Conservation (phyloP, 2,888 invertebrate genomes). For the Drymonia ruficornis region DNA sequence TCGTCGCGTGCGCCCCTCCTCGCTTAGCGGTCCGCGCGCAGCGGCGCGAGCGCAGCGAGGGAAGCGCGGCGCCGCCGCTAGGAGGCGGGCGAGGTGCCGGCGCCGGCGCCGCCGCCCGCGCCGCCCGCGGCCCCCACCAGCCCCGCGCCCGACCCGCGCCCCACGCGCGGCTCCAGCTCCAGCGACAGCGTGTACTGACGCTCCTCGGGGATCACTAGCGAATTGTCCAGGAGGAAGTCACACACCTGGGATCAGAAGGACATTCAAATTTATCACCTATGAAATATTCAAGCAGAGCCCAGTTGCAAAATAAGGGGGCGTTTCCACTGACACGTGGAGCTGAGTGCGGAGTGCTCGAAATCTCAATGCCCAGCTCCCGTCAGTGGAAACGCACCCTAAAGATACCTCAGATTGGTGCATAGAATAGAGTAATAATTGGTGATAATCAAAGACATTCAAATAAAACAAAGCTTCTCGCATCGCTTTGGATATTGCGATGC, state of each 20-base stretch:
- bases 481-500: no score
- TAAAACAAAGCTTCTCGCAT: no score
- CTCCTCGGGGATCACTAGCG: conserved; percentile 91
- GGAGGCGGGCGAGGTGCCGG: conserved; percentile 68
- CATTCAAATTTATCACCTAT: no score
- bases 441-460: no score
- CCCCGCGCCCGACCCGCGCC: conserved; percentile 65
- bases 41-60: conserved; percentile 72
- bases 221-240: conserved; percentile 91
- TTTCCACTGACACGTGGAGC: no score
- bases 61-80: conserved; percentile 81
- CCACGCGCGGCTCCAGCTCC: conserved; percentile 92
- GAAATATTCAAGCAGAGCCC: no score
- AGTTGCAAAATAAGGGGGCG: no score
- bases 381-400: no score
- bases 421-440: no score
- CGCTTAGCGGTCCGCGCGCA: conserved; percentile 62
- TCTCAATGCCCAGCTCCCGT: no score
- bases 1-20: conserved; percentile 26
- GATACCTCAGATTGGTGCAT: no score
- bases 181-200: conserved; percentile 93
- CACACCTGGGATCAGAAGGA: conserved; percentile 60
- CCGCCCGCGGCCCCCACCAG: conserved; percentile 45
- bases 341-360: no score
- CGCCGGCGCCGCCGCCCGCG: conserved; percentile 17